These are phyloP conservation scores for Cephus pulcher DNA, from an alignment of 2,888 invertebrate genomes.

Conservation along the genomic window DNA sequence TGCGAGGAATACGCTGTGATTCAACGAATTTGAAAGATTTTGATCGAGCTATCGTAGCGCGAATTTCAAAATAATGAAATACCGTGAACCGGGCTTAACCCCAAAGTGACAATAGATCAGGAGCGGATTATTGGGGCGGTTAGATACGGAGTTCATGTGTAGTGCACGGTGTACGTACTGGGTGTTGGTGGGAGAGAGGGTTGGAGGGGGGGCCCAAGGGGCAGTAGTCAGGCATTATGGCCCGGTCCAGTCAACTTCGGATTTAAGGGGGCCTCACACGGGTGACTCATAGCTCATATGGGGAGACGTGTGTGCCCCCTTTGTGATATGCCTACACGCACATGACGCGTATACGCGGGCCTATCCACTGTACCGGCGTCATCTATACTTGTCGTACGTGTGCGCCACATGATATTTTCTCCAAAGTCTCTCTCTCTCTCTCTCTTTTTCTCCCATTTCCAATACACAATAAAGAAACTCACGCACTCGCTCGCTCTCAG, in stretches of 20 bases:
- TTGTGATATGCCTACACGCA: slow-evolving; percentile 41
- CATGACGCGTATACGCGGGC: slow-evolving; percentile 24
- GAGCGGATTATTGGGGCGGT: slow-evolving; percentile 16
- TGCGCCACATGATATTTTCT: not conserved
- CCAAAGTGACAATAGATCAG: no score
- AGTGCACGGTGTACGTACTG: not conserved
- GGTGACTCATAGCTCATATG: slow-evolving; percentile 55
- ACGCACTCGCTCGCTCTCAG: slow-evolving; percentile 7
- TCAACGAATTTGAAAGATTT: no score
- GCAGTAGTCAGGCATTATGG: slow-evolving; percentile 29
- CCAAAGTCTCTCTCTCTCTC: slow-evolving; percentile 13
- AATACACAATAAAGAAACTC: slow-evolving; percentile 7
- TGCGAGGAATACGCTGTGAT: no score
- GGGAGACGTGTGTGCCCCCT: slow-evolving; percentile 48
- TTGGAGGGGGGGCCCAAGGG: slow-evolving; percentile 14
- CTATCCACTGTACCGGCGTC: slow-evolving; percentile 19
- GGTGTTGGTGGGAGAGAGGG: slow-evolving; percentile 14
- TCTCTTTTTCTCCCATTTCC: slow-evolving; percentile 13
- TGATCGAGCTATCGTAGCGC: no score
- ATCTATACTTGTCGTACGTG: not conserved
- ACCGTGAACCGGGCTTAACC: no score
- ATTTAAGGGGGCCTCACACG: slow-evolving; percentile 40
- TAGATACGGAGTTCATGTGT: no score
- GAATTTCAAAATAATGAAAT: no score
- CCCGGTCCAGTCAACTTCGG: slow-evolving; percentile 30